Conservation (phyloP, 2,113 vertebrate genomes). For the Gopherus flavomarginatus region DNA sequence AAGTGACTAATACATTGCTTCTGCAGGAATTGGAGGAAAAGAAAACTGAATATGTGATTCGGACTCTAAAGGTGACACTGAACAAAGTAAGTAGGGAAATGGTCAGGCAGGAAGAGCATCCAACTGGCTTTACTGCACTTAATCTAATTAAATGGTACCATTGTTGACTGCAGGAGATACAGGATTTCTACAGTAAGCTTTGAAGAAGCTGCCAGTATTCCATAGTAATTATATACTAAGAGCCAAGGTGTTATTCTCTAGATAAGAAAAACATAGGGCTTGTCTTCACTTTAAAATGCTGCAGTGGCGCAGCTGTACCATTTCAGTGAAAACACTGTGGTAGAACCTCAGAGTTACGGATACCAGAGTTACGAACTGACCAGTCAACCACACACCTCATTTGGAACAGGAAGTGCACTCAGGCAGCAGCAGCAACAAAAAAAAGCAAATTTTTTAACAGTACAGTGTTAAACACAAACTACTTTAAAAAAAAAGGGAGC, state of each 20-base stretch:
- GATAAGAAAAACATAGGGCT: neutral
- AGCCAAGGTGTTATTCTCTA: too few species aligned
- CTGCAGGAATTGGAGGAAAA: constrained; percentile 87
- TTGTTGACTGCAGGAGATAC: neutral
- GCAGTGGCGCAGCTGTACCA: neutral
- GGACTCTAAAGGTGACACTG: constrained; percentile 86
- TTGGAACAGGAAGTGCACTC: too few species aligned
- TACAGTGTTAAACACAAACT: too few species aligned
- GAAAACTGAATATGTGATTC: constrained; percentile 88
- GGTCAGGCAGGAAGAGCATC: neutral
- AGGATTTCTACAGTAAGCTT: neutral
- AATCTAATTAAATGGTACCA: neutral
- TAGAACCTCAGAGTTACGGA: too few species aligned
- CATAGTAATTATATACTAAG: neutral
- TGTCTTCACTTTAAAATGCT: neutral
- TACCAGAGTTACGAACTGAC: too few species aligned
- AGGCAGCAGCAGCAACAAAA: too few species aligned
- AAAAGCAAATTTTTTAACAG: too few species aligned
- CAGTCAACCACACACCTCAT: too few species aligned
- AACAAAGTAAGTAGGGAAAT: constrained; percentile 81
- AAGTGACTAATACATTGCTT: constrained; percentile 21
- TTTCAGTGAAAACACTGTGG: neutral
- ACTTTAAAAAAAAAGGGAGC: too few species aligned
- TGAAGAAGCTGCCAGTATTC: neutral
- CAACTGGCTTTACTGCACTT: neutral